phyloP scores from a whole-genome alignment of 2,888 invertebrate species.

The Griposia aprilina region DNA sequence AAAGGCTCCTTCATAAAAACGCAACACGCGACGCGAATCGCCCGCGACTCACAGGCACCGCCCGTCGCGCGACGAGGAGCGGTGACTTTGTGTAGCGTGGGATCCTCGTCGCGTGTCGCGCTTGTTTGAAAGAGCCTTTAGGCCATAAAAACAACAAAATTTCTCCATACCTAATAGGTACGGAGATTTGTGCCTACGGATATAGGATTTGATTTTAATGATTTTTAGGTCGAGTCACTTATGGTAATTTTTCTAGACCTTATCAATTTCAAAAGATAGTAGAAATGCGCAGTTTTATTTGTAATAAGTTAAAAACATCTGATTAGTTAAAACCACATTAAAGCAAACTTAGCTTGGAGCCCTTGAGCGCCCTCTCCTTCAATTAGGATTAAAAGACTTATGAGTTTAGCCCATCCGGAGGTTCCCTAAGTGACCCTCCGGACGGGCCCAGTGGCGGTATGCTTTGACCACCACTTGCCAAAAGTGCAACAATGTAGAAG shows the following conservation, averaged over 20 bases:
- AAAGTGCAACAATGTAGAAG: constrained; percentile 13
- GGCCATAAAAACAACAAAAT: constrained; percentile 14
- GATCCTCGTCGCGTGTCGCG: too few species aligned
- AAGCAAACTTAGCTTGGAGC: background rate
- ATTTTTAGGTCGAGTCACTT: background rate
- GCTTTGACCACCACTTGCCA: background rate
- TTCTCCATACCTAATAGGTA: constrained; percentile 1
- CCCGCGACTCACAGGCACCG: too few species aligned
- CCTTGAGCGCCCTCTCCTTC: background rate
- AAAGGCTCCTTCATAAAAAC: too few species aligned
- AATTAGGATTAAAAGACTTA: background rate
- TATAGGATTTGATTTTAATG: constrained; percentile 5
- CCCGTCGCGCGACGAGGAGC: too few species aligned
- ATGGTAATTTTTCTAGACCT: constrained; percentile 6
- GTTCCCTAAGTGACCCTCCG: background rate
- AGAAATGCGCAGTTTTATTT: background rate
- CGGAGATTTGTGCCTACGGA: background rate
- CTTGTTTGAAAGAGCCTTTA: too few species aligned
- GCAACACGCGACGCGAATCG: too few species aligned
- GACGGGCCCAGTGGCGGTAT: background rate
- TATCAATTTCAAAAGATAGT: background rate
- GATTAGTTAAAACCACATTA: background rate
- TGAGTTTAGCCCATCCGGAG: background rate
- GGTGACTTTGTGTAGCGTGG: too few species aligned
- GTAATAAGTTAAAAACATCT: background rate